Evolutionary conservation across 1,140 invertebrate species (phyloP).

Genomic region (Nephila pilipes): DNA sequence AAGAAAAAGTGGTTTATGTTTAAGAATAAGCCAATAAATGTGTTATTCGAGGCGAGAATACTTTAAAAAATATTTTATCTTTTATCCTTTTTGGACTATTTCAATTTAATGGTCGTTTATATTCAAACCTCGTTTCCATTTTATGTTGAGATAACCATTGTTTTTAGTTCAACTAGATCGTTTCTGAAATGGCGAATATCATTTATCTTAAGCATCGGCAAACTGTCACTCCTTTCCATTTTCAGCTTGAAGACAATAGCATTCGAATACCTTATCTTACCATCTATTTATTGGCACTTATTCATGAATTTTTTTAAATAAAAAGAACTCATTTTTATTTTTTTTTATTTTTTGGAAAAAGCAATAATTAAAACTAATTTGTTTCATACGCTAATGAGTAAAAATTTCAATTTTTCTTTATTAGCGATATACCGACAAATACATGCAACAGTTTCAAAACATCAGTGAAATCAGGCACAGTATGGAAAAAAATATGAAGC

Average conservation of each 20-base stretch:
- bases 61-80: constrained; percentile 1
- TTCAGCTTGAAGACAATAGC: neutral
- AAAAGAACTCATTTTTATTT: neutral
- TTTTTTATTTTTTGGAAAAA: too few species aligned
- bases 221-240: constrained; percentile 21
- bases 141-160: constrained; percentile 38
- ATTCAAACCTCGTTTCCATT: constrained; percentile 38
- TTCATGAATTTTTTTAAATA: neutral
- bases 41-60: constrained; percentile 11
- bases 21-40: constrained; percentile 23
- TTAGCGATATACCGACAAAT: too few species aligned
- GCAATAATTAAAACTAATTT: too few species aligned
- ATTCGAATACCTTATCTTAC: neutral
- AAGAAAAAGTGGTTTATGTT: neutral
- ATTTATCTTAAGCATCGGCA: constrained; percentile 31
- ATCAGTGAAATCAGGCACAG: too few species aligned
- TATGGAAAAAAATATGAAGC: too few species aligned
- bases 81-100: neutral
- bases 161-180: constrained; percentile 27
- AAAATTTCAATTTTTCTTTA: too few species aligned
- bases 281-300: neutral
- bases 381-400: too few species aligned
- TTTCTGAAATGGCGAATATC: constrained; percentile 5
- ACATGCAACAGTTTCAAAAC: too few species aligned
- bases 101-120: constrained; percentile 41